Conservation (phyloP, 2,113 vertebrate genomes). For the Epinephelus lanceolatus region DNA sequence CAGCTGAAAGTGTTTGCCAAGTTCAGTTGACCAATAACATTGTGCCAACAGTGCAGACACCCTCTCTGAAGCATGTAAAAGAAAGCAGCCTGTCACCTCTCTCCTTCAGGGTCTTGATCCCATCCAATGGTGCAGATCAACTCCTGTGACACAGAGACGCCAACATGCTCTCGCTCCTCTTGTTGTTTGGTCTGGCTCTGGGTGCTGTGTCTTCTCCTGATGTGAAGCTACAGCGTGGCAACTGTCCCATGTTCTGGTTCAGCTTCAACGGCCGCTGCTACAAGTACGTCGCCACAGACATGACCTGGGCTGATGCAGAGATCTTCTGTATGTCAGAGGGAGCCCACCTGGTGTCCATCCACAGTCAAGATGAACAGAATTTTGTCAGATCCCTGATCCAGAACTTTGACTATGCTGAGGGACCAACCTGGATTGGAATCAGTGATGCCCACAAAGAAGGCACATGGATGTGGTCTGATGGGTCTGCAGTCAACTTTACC, state of each 20-base stretch:
- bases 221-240: background rate
- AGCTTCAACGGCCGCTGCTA: too few species aligned
- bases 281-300: too few species aligned
- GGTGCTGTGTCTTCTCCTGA: constrained; percentile 13
- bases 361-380: background rate
- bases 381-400: constrained; percentile 30
- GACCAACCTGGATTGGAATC: background rate
- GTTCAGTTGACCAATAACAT: background rate
- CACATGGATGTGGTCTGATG: background rate
- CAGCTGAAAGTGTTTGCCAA: background rate
- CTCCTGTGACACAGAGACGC: background rate
- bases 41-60: background rate
- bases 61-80: background rate
- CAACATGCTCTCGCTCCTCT: constrained; percentile 32
- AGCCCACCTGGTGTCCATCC: constrained; percentile 60
- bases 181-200: constrained; percentile 38
- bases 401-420: background rate
- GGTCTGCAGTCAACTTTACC: background rate
- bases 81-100: background rate
- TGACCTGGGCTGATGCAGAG: too few species aligned
- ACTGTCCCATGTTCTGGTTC: constrained; percentile 14
- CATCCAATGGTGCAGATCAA: background rate
- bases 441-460: background rate
- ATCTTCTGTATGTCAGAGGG: background rate
- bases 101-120: background rate